Conservation (phyloP, 2,797 vertebrate species). For the Buphagus erythrorhynchus region DNA sequence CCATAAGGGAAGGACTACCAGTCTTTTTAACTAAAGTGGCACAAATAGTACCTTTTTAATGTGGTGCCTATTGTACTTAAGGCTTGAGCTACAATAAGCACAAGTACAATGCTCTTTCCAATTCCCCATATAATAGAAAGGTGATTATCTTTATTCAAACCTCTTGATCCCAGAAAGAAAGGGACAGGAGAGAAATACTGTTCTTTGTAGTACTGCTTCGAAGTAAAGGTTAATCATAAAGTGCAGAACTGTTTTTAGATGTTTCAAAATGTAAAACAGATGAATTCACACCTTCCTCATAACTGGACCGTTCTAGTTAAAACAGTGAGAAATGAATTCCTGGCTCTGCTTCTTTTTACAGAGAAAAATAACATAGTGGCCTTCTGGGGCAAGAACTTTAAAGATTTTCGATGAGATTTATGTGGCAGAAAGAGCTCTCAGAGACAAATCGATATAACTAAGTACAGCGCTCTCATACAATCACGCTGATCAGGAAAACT, state of each 20-base stretch:
- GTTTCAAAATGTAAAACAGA: conserved; percentile 49
- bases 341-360: conserved; percentile 55
- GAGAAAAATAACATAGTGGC: conserved; percentile 55
- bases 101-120: conserved; percentile 46
- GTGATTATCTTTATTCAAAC: conserved; percentile 37
- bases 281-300: conserved; percentile 40
- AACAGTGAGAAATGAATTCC: conserved; percentile 61
- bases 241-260: conserved; percentile 50
- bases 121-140: background rate
- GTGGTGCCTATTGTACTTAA: background rate
- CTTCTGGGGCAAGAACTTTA: conserved; percentile 72
- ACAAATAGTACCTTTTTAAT: conserved; percentile 7
- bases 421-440: conserved; percentile 72
- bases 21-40: background rate
- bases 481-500: conserved; percentile 69
- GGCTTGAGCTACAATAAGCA: conserved; percentile 42
- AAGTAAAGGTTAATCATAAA: conserved; percentile 58
- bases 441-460: conserved; percentile 78
- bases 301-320: conserved; percentile 41
- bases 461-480: conserved; percentile 65
- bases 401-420: conserved; percentile 76
- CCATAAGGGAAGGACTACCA: background rate
- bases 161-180: background rate
- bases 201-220: conserved; percentile 11
- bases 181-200: conserved; percentile 29